Base-by-base conservation (phyloP, 1,140 invertebrate species). In the Pseudomyrmex cubaensis region DNA sequence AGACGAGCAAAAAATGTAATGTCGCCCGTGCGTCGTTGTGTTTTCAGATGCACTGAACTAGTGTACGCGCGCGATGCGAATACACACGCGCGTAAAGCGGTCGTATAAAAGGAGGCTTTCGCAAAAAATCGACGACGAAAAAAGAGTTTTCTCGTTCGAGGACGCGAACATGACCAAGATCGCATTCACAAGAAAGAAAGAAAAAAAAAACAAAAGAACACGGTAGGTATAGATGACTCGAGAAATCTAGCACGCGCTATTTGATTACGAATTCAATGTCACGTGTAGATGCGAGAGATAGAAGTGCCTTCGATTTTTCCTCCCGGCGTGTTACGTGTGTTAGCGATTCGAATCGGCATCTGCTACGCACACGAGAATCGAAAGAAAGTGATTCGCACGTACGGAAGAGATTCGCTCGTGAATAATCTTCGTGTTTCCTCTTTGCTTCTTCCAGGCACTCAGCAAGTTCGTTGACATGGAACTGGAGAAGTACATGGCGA, bases 401-500 rank as follows among this genome's bases (percentile, higher is more conserved):
- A 20, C 20, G 20, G 35, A 35, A 35, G 35, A 35, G 35, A 35
- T 35, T 35, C 15, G 10, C 13, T 13, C 13, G 13, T 56, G 66
- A 25, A 15, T 67, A 59, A 66, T 46, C 46, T 25, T 25, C n/a
- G 8, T 35, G 12, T 48, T n/a, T n/a, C 15, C 13, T 74, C 15
- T 64, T 69, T 12, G 80, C 56, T 22, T 22, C 20, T 89, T 86
- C 13, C 73, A 93, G 93, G 92, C 87, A 5, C 64, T 93, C 35
- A 73, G 1, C 20, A 9, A 54, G 22, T 90, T 88, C 61, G 59
- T 88, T 9, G 12, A n/a, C 1, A 85, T 95, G 2, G 93, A 96
- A 86, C 86, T 96, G 25, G 94, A 95, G 22, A 86, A 95, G 2
- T 96, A 96, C 91, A 96, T 97, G 94, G 90, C 95, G n/a, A 95